Evolutionary conservation across 2,888 invertebrate species (phyloP), one percentile per base, ranked within the genome.

Genomic region (Hecatera dysodea): DNA sequence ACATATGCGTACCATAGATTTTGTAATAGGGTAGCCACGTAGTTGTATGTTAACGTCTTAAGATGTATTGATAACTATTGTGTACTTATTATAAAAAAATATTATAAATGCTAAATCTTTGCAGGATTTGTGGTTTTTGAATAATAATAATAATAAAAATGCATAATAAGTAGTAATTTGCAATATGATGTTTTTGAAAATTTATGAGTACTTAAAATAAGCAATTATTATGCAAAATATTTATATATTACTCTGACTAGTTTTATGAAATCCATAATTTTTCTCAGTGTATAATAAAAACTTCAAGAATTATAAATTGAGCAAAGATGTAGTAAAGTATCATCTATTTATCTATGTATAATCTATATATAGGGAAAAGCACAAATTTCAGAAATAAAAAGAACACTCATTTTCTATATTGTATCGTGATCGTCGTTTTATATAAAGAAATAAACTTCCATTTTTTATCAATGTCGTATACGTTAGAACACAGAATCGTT

Each of bases 391-490:
- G 57, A 72, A 78, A 75, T 81, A 81, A 81, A 80, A 87, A 83
- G 66, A 88, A 90, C 91, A 91, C 90, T 88, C 88, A 86, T 90
- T 92, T 92, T 90, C 90, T 91, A 89, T 90, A 85, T 57, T 75
- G 53, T 89, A 89, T 89, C 77, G 91, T 91, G 90, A 89, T 88
- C 53, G 90, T 91, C 88, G 86, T 90, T 90, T 91, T 91, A 88
- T 90, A 81, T 84, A 84, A 67, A n/a, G 75, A 78, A 78, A 73
- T 78, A 79, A 81, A 90, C 89, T 89, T 89, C 90, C 88, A 90
- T 90, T 89, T 89, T 86, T 73, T 90, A 92, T 91, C 87, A 85
- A 86, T 92, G 90, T 92, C 87, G 92, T 94, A 93, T 93, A 92
- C 90, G 90, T 91, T 92, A 92, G 89, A 83, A 83, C 86, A 87